These are phyloP conservation scores for Petrolisthes manimaculis DNA, from an alignment of 2,888 invertebrate genomes.

Conservation along the genomic window DNA sequence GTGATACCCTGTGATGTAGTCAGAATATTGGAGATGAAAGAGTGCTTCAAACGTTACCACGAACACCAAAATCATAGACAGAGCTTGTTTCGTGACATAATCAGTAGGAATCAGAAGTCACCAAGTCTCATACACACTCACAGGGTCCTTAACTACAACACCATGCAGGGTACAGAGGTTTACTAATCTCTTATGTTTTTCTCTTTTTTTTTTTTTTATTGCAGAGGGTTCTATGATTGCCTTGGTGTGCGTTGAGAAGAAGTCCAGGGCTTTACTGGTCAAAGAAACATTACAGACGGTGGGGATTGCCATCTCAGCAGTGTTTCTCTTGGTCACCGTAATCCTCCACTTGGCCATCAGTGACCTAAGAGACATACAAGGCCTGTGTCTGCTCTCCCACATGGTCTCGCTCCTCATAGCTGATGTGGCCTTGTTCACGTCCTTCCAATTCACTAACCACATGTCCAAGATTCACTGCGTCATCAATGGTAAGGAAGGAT, in stretches of 20 bases:
- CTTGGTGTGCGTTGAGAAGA: background rate
- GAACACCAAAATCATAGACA: too few species aligned
- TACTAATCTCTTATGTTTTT: background rate
- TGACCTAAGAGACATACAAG: conserved; percentile 33
- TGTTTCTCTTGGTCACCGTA: conserved; percentile 25
- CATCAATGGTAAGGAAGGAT: conserved; percentile 23
- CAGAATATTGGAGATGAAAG: too few species aligned
- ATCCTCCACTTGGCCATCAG: conserved; percentile 26
- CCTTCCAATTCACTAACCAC: background rate
- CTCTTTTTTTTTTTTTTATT: background rate
- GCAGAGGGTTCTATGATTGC: background rate
- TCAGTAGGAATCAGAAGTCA: too few species aligned
- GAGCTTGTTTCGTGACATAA: too few species aligned
- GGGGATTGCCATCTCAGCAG: conserved; percentile 8
- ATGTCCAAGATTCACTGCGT: background rate
- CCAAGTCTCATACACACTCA: too few species aligned
- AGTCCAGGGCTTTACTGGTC: background rate
- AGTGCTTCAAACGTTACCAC: too few species aligned
- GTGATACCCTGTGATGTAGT: too few species aligned
- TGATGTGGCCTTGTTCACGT: background rate
- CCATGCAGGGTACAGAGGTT: too few species aligned
- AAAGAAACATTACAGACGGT: background rate
- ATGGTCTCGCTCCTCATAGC: conserved; percentile 22
- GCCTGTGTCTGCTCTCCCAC: conserved; percentile 27
- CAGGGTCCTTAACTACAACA: too few species aligned